phyloP scores from a whole-genome alignment of 2,888 invertebrate genomes.

The Andrena minutula region DNA sequence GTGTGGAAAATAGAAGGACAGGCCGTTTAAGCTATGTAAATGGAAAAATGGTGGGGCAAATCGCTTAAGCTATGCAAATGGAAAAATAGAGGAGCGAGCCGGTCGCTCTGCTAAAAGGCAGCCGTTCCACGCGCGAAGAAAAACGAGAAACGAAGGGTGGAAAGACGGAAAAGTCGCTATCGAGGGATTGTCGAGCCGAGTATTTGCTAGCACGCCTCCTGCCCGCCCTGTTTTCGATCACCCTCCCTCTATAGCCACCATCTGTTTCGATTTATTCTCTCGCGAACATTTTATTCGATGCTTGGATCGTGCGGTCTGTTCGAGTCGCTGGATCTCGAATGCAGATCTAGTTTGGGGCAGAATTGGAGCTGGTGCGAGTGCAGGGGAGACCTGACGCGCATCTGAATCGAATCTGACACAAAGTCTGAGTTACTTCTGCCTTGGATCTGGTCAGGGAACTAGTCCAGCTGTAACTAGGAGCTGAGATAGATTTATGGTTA shows the following conservation, averaged over 20 bases:
- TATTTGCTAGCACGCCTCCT: background rate
- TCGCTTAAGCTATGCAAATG: conserved; percentile 64
- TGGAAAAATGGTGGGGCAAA: conserved; percentile 59
- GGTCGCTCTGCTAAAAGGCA: conserved; percentile 51
- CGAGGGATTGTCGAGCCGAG: background rate
- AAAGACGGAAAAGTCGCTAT: conserved; percentile 18
- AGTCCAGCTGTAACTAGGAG: no score
- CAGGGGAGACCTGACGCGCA: no score
- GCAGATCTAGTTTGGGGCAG: no score
- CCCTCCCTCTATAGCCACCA: background rate
- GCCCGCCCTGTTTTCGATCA: background rate
- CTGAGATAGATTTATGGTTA: no score
- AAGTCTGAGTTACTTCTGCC: no score
- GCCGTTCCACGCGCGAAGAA: conserved; percentile 18
- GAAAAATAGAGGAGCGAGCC: conserved; percentile 50
- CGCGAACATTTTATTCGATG: conserved; percentile 2
- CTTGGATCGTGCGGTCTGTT: background rate
- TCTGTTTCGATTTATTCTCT: background rate
- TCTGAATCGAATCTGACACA: no score
- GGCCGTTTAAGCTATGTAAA: conserved; percentile 57
- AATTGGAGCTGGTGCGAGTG: no score
- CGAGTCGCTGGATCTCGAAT: no score
- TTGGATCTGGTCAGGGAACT: no score
- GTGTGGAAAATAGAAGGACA: conserved; percentile 45
- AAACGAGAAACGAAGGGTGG: background rate